These are phyloP conservation scores for Hippasteria phrygiana DNA, from an alignment of 53 echinoderm and acorn worm species.

Conservation along the genomic window DNA sequence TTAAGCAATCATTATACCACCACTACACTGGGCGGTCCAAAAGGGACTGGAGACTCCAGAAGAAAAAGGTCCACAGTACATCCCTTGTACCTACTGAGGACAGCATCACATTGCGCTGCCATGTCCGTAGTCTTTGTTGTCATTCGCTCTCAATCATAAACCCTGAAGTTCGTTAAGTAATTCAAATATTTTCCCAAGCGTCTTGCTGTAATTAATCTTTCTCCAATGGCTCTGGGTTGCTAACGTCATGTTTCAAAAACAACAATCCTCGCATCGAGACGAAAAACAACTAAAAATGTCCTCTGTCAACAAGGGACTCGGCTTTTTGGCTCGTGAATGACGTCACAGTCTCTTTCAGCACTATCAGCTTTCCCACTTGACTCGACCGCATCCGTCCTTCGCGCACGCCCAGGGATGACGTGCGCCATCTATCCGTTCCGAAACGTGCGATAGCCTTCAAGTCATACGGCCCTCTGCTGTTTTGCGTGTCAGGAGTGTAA, in stretches of 20 bases:
- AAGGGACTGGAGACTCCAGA: too few species aligned
- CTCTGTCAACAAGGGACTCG: not conserved
- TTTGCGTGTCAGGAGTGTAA: too few species aligned
- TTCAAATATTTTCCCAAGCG: not conserved
- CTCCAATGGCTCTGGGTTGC: not conserved
- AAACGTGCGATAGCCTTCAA: not conserved
- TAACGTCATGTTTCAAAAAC: not conserved
- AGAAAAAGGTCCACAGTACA: too few species aligned
- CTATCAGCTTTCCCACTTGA: constrained; percentile 51
- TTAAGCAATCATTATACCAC: too few species aligned
- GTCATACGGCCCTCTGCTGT: not conserved
- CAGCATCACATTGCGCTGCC: too few species aligned
- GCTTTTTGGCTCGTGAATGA: constrained; percentile 19
- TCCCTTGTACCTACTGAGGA: too few species aligned
- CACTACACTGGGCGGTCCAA: too few species aligned
- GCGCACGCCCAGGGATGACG: not conserved
- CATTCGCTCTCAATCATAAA: not conserved
- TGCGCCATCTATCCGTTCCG: not conserved
- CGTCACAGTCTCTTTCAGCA: constrained; percentile 37
- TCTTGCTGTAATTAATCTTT: not conserved
- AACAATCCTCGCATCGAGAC: not conserved
- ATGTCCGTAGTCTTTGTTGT: not conserved
- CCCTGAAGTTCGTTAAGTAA: not conserved
- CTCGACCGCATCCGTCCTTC: not conserved
- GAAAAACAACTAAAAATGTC: not conserved